Conservation (phyloP, 1,140 invertebrate species). For the Theocolax elegans region DNA sequence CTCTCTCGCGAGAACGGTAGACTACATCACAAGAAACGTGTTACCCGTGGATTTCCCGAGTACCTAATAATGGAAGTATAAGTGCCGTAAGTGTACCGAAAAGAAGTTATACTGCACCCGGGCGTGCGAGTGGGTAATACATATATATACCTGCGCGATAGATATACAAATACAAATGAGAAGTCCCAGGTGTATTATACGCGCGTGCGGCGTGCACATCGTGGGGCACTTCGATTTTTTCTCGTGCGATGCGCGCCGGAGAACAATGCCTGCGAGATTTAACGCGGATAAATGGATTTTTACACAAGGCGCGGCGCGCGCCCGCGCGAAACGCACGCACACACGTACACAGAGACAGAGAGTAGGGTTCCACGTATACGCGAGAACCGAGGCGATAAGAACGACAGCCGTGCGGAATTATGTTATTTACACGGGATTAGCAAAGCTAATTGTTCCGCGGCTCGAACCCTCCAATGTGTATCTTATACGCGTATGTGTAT, state of each 20-base stretch:
- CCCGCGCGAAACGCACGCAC: slow-evolving; percentile 6
- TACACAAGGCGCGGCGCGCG: slow-evolving; percentile 49
- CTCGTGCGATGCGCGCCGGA: background rate
- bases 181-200: slow-evolving; percentile 5
- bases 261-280: slow-evolving; percentile 43
- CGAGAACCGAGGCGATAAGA: slow-evolving; percentile 40
- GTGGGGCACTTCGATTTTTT: slow-evolving; percentile 14
- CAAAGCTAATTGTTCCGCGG: slow-evolving; percentile 62
- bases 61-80: too few relatives aligned
- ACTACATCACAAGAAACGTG: too few relatives aligned
- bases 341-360: background rate
- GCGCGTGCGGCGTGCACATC: background rate
- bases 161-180: too few relatives aligned
- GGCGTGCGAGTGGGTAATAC: too few relatives aligned
- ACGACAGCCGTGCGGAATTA: slow-evolving; percentile 55
- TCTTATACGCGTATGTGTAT: too few relatives aligned
- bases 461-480: too few relatives aligned
- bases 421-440: slow-evolving; percentile 64
- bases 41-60: too few relatives aligned
- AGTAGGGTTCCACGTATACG: too few relatives aligned
- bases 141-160: slow-evolving; percentile 13
- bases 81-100: slow-evolving; percentile 25
- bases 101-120: slow-evolving; percentile 33
- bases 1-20: too few relatives aligned
- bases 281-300: slow-evolving; percentile 65